These are phyloP conservation scores for Synergus itoensis DNA, from an alignment of 2,888 invertebrate species.

Conservation along the genomic window DNA sequence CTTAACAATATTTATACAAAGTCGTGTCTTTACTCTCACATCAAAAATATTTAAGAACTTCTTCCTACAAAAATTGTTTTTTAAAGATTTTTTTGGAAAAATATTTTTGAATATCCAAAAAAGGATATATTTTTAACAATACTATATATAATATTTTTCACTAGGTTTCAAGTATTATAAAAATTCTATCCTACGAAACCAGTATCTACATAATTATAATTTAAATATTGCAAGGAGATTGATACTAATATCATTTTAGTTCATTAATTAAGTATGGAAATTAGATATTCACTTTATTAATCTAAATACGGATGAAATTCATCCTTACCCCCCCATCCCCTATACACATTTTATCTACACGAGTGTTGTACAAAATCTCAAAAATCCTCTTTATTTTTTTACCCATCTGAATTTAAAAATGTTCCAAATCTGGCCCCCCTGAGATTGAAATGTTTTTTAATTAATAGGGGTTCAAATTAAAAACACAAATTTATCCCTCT, in stretches of 20 bases:
- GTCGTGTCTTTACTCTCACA: background rate
- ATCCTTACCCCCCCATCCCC: slow-evolving; percentile 10
- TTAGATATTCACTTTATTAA: slow-evolving; percentile 12
- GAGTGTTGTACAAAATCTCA: slow-evolving; percentile 7
- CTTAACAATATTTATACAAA: slow-evolving; percentile 6
- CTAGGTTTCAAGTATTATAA: background rate
- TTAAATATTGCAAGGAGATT: background rate
- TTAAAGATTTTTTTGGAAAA: background rate
- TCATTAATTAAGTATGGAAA: background rate
- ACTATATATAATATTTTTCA: background rate
- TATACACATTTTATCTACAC: slow-evolving; percentile 41
- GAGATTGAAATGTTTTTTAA: background rate
- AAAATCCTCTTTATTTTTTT: slow-evolving; percentile 9
- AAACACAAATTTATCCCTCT: background rate
- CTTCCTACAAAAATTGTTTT: background rate
- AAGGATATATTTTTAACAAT: background rate
- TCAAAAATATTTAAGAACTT: background rate
- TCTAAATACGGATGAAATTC: slow-evolving; percentile 5
- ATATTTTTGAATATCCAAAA: background rate
- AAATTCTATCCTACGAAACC: background rate
- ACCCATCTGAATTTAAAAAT: no score
- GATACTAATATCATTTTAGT: slow-evolving; percentile 3
- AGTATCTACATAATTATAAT: slow-evolving; percentile 27
- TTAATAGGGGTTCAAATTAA: background rate
- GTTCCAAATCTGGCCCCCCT: background rate